Percentiles rank a stretch among this genome's conserved stretches.
phyloP scores from a whole-genome alignment of 2,797 vertebrate species.

The Labeo calbasu region DNA sequence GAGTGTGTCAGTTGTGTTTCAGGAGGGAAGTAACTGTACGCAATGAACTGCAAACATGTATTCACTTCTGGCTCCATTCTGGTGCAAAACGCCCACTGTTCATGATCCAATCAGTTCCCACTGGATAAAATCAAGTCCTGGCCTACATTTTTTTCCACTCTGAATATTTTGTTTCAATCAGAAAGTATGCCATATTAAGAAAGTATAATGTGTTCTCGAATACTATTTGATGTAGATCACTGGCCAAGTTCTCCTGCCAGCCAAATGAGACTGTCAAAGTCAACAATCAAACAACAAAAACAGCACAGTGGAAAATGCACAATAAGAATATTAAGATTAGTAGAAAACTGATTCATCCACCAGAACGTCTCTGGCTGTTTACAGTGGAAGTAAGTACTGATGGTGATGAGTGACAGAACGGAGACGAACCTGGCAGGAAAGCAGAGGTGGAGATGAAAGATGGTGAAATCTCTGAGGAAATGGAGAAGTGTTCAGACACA shows the following conservation, averaged over 20 bases:
- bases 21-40: not conserved
- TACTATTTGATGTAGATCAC: not conserved
- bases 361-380: conserved; percentile 51
- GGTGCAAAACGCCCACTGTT: not conserved
- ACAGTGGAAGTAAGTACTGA: conserved; percentile 40
- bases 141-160: conserved; percentile 9
- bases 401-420: conserved; percentile 32
- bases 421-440: conserved; percentile 37
- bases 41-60: not conserved
- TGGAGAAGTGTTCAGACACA: conserved; percentile 47
- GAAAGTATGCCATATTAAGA: conserved; percentile 13
- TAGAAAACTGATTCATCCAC: conserved; percentile 46
- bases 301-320: conserved; percentile 38
- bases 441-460: conserved; percentile 55
- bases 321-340: conserved; percentile 25
- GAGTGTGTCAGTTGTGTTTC: not conserved
- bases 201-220: conserved; percentile 5
- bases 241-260: conserved; percentile 16
- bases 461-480: conserved; percentile 47
- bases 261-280: not conserved
- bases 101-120: conserved; percentile 18
- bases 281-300: conserved; percentile 31
- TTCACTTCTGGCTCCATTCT: conserved; percentile 8
- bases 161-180: conserved; percentile 14
- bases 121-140: conserved; percentile 1